These are phyloP conservation scores for Knipowitschia caucasica DNA, from an alignment of 2,797 vertebrate species.

Conservation along the genomic window DNA sequence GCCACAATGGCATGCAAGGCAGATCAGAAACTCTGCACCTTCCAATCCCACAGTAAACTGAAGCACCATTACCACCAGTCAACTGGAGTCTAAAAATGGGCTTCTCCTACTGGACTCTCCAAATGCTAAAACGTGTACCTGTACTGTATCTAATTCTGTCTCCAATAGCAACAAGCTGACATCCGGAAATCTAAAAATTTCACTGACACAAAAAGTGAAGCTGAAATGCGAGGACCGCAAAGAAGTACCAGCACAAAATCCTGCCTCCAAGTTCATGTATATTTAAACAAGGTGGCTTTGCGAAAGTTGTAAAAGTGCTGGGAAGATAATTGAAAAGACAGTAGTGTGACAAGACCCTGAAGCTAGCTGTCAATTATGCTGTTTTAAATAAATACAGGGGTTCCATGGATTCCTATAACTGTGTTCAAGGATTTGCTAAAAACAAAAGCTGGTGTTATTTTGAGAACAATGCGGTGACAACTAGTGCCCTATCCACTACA, in stretches of 20 bases:
- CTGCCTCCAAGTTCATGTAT: constrained; percentile 6
- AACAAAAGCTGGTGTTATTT: constrained; percentile 23
- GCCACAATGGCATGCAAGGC: constrained; percentile 8
- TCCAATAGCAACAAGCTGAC: constrained; percentile 20
- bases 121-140: constrained; percentile 27
- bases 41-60: constrained; percentile 47
- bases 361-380: constrained; percentile 41
- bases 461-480: constrained; percentile 25
- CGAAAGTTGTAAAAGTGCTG: constrained; percentile 15
- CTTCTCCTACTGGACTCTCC: constrained; percentile 37
- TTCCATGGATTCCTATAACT: constrained; percentile 38
- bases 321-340: constrained; percentile 35
- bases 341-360: constrained; percentile 37
- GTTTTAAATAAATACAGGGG: constrained; percentile 33
- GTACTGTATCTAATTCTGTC: constrained; percentile 17
- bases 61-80: constrained; percentile 39
- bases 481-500: constrained; percentile 1
- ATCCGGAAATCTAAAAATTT: constrained; percentile 15
- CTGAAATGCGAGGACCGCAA: constrained; percentile 31
- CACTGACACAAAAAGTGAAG: constrained; percentile 20
- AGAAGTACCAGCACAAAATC: constrained; percentile 12
- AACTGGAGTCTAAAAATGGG: constrained; percentile 43
- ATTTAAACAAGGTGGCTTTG: constrained; percentile 30
- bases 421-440: constrained; percentile 29
- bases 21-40: constrained; percentile 21